Evolutionary conservation across 1,140 invertebrate genomes (phyloP), one percentile per base, ranked within the genome.

Genomic region (Colletes gigas): DNA sequence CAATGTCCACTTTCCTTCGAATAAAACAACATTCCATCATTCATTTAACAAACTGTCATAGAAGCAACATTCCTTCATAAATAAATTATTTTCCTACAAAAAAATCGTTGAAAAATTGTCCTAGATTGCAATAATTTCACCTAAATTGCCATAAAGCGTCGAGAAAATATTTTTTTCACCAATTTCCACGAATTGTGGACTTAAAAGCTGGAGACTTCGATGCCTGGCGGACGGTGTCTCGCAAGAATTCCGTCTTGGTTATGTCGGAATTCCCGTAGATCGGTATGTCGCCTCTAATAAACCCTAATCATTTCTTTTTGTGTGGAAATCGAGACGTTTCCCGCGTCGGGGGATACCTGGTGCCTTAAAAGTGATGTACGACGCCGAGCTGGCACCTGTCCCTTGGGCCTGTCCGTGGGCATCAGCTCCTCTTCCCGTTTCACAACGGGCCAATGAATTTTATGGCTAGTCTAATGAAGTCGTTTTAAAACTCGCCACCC

Each of bases 401-500:
- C 82, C 85, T 88, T 83, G 79, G 80, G 77, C 84, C 73, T 81
- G 73, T 83, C 62, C 54, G 15, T 57, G 74, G 30, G 12, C 76
- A 79, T 82, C 81, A 59, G 74, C 66, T 79, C 81, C 69, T 78
- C 83, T 83, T 87, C 84, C 74, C 84, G 77, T 87, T 87, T 86
- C 81, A 90, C 87, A 90, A 90, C 88, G 79, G 83, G 78, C 89
- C 88, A 88, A 92, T 90, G 90, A 92, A 90, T 91, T 92, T 92
- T 91, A 91, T 90, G 85, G 88, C 87, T 90, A 89, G 91, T 92
- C 90, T 92, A 92, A 92, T 92, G 91, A 92, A 92, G 91, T 89
- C 90, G 90, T 92, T 91, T 90, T 88, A 89, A 92, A 86, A 87
- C 85, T 88, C 86, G 88, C 88, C 89, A 91, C 87, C 87, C 86